Evolutionary conservation across 2,888 invertebrate genomes (phyloP), one percentile per base, ranked within the genome.

Genomic region (Callyntrura sp.): DNA sequence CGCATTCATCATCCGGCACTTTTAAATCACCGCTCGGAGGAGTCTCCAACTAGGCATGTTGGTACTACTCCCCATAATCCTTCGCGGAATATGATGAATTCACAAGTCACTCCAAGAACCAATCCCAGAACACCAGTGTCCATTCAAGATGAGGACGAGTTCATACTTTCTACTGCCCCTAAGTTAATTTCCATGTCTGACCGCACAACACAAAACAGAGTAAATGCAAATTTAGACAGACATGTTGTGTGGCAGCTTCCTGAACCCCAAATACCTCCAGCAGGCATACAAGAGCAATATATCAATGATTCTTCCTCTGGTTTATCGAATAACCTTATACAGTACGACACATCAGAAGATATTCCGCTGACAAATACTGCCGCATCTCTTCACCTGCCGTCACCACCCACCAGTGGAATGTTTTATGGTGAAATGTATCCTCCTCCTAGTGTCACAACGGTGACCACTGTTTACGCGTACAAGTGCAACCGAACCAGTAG

Each of bases 391-490:
- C 57, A 79, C n/a, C 43, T 81, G 9, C 68, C 87, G 0, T 45
- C 48, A 9, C 57, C 81, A n/a, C 79, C 68, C 14, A 65, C 60
- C 0, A 85, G 23, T 35, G 25, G 43, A 20, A 25, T 76, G n/a
- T 76, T 76, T 76, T 17, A 9, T 11, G 55, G 51, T 25, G 55
- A 8, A 11, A 12, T 51, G n/a, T 51, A 51, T 25, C 76, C 70
- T 8, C 70, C 51, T 12, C 70, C 51, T 0, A 76, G 70, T n/a
- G 48, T 45, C 20, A 70, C 70, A 0, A 82, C 82, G 4, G 88
- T 88, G 17, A 88, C 88, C 60, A 88, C 88, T 35, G 83, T 88
- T 4, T 88, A 82, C 35, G 55, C 82, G 3, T 88, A 88, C 82
- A 88, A 88, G 23, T 60, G 82, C 11, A 60, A 60, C n/a, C 57